phyloP scores from a whole-genome alignment of 2,113 vertebrate species.

The Cebidichthys violaceus region DNA sequence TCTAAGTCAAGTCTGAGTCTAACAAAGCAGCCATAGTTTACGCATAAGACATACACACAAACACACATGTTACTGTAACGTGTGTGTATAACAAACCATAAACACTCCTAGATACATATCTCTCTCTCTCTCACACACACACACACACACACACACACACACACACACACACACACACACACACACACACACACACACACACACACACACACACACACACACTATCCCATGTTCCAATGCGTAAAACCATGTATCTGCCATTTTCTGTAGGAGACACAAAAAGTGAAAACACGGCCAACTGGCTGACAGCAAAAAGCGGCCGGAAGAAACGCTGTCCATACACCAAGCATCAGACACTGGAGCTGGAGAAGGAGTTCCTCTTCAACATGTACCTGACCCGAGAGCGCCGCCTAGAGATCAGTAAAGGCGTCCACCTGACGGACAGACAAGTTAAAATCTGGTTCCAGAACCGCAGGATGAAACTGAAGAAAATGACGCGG shows the following conservation, averaged over 20 bases:
- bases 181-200: conserved; percentile 2
- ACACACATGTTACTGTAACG: conserved; percentile 10
- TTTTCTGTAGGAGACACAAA: conserved; percentile 90
- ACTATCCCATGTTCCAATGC: conserved; percentile 27
- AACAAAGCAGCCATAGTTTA: conserved; percentile 39
- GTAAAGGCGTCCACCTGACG: conserved; percentile 97
- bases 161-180: conserved; percentile 3
- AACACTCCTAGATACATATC: neutral
- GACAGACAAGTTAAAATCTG: conserved; percentile 99
- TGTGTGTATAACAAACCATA: neutral
- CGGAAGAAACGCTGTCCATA: conserved; percentile 99
- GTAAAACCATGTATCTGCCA: conserved; percentile 53
- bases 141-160: neutral
- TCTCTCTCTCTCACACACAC: conserved; percentile 6
- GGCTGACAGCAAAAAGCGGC: conserved; percentile 98
- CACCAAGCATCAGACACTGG: conserved; percentile 98
- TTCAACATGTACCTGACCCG: conserved; percentile 99
- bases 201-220: conserved; percentile 7
- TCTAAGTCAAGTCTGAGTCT: conserved; percentile 13
- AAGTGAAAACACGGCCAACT: conserved; percentile 93
- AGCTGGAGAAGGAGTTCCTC: conserved; percentile 99
- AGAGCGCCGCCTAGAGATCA: conserved; percentile 99
- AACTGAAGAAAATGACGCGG: conserved; percentile 99
- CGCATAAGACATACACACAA: conserved; percentile 21
- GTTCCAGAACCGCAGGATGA: conserved; percentile 99